phyloP scores from a whole-genome alignment of 2,888 invertebrate genomes.

The Ochlodes sylvanus region DNA sequence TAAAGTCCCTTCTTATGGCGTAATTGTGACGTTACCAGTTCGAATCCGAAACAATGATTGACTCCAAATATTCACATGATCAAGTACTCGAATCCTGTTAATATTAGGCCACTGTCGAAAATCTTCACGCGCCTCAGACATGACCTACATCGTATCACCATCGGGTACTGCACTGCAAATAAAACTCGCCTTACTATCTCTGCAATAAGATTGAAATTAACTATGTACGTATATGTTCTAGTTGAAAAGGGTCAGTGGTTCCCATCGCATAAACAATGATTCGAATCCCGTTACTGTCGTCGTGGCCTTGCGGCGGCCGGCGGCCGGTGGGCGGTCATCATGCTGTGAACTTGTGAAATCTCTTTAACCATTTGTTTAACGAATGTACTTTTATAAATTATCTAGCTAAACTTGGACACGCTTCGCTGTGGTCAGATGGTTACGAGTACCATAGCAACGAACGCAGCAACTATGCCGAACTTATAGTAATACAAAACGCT shows the following conservation, averaged over 20 bases:
- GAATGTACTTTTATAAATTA: not conserved
- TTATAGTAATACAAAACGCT: too few species aligned
- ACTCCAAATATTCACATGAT: constrained; percentile 2
- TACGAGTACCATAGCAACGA: too few species aligned
- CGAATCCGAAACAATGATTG: not conserved
- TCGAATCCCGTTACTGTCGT: constrained; percentile 49
- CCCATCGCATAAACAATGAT: constrained; percentile 54
- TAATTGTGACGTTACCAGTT: too few species aligned
- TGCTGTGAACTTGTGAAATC: constrained; percentile 19
- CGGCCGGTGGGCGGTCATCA: not conserved
- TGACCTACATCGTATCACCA: constrained; percentile 25
- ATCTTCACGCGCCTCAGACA: constrained; percentile 26
- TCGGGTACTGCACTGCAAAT: not conserved
- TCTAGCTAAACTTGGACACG: too few species aligned
- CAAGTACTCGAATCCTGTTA: constrained; percentile 15
- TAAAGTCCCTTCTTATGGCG: too few species aligned
- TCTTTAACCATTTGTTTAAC: constrained; percentile 16
- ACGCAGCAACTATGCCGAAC: too few species aligned
- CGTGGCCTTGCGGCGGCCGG: constrained; percentile 36
- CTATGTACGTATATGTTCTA: constrained; percentile 6
- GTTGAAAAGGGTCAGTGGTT: constrained; percentile 43
- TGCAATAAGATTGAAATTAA: constrained; percentile 13
- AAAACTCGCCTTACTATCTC: not conserved
- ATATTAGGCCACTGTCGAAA: constrained; percentile 25
- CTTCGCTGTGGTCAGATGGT: too few species aligned